Base-by-base conservation (phyloP, 1,140 invertebrate genomes). In the Sipha flava region DNA sequence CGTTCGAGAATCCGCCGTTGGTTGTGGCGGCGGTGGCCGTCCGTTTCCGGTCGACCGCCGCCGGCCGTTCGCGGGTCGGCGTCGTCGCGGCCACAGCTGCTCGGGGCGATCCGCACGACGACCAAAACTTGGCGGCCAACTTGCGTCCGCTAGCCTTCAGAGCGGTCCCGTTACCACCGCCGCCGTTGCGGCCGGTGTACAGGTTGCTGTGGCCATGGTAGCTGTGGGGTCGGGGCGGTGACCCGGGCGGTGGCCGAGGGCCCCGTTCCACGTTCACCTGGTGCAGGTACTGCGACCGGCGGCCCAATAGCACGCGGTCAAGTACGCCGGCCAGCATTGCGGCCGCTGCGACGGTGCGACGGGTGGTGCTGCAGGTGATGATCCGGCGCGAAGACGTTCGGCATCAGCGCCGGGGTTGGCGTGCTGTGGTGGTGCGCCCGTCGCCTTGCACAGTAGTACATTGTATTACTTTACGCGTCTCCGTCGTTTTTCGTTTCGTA, bases 1-100 rank as follows among this genome's bases (percentile, higher is more conserved):
- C 31, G 52, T 77, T 77, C 12, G 73, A 43, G 16, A 77, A 77
- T 37, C 73, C 73, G 31, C 73, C 73, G 73, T 77, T 77, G 34
- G 73, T 37, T 14, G 72, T 37, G 1, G 52, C 34, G 49, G 49
- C 23, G 14, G 70, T 23, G 14, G 34, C 2, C 26, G 52, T 3
- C 21, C 47, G 73, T 40, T 59, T 77, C 3, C 73, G 52, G 2
- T 40, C 52, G 34, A 34, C 21, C 21, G 14, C 37, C 23, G 52
- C 18, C 37, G n/a, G 29, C 21, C 26, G 73, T 12, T 1, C 12
- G 16, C 34, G 3, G 4, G 21, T n/a, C 18, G 10, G 31, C 62
- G 7, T 1, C 7, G 49, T n/a, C 4, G 49, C 34, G 1, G 10
- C 43, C 26, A 47, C 47, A 5, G 47, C 47, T 14, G 73, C 52